Base-by-base conservation (phyloP, 1,140 invertebrate genomes). In the Drosophila sucinea region DNA sequence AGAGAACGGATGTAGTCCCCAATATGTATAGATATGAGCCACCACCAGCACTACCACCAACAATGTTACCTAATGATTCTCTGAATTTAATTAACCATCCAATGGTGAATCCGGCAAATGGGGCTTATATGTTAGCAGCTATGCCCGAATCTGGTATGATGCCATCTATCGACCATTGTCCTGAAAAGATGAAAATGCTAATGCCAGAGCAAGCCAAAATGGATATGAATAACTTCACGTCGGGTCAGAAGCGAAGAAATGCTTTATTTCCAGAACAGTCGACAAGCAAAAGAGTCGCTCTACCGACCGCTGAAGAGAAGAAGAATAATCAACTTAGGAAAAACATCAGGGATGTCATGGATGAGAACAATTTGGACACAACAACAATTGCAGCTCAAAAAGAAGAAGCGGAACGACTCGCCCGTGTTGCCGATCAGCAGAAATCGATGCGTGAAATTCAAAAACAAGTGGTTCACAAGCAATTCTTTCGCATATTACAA, bases 301-400 rank as follows among this genome's bases (percentile, higher is more conserved):
- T 83, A 29, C 51, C 85, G 51, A 62, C 73, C 3, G 67, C 69
- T 8, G 92, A 93, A 91, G 93, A 94, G 55, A 93, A 94, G 62
- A 96, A 95, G 87, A 93, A 94, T 62, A 92, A 95, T 25, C 96
- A 96, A 90, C 94, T 97, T 79, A 93, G 97, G 23, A 93, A 96
- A 65, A 98, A 97, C 81, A 98, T 97, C 77, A 94, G 97, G 44
- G 97, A 98, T 92, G 98, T 99, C 1, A 96, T 98, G 94, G 96
- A 97, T 86, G 97, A 98, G 82, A 96, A 96, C 61, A 96, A 98
- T 85, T 92, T 99, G 55, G 98, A 99, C 90, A 96, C 97, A 75
- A 96, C 96, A 6, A 99, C 98, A 4, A 90, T 98, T n/a, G 95
- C 95, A 27, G 98, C 98, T 2, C 98, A 99, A 91, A 94, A 97